Percentiles rank a stretch among this genome's conserved stretches.
phyloP scores from a whole-genome alignment of 1,140 invertebrate species.

The Drosophila cardini region DNA sequence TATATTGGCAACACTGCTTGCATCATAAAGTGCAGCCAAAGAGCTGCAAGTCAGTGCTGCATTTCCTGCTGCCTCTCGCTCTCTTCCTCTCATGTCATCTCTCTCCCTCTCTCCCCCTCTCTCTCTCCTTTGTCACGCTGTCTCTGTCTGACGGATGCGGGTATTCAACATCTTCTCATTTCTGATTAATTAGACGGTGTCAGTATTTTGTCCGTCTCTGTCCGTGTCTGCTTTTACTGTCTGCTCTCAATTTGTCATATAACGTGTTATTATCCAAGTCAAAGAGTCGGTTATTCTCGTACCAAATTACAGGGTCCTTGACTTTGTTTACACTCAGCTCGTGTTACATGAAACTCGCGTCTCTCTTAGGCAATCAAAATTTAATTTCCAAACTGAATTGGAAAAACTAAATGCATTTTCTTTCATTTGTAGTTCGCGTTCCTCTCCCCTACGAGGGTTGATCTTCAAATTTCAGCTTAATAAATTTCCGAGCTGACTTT shows the following conservation, averaged over 20 bases:
- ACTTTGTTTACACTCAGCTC: background rate
- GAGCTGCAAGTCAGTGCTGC: conserved; percentile 10
- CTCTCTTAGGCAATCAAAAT: background rate
- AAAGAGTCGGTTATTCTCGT: background rate
- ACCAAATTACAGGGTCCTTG: conserved; percentile 25
- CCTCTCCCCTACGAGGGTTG: background rate
- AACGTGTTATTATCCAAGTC: conserved; percentile 40
- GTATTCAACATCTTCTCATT: conserved; percentile 34
- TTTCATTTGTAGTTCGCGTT: conserved; percentile 23
- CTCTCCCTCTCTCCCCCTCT: background rate
- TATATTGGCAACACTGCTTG: background rate
- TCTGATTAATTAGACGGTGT: conserved; percentile 45
- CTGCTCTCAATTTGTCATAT: conserved; percentile 54
- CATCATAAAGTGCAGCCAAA: background rate
- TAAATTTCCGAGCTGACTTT: conserved; percentile 5
- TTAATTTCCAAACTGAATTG: background rate
- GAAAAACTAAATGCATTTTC: background rate
- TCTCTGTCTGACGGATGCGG: conserved; percentile 34
- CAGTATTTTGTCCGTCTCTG: background rate
- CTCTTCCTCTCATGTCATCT: background rate
- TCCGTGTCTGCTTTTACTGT: too few species aligned
- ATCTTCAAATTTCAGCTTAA: background rate
- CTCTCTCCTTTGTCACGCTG: background rate
- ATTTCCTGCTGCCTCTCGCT: conserved; percentile 39
- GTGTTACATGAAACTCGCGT: background rate